Base-by-base conservation (phyloP, 2,797 vertebrate species). In the Acrocephalus scirpaceus region DNA sequence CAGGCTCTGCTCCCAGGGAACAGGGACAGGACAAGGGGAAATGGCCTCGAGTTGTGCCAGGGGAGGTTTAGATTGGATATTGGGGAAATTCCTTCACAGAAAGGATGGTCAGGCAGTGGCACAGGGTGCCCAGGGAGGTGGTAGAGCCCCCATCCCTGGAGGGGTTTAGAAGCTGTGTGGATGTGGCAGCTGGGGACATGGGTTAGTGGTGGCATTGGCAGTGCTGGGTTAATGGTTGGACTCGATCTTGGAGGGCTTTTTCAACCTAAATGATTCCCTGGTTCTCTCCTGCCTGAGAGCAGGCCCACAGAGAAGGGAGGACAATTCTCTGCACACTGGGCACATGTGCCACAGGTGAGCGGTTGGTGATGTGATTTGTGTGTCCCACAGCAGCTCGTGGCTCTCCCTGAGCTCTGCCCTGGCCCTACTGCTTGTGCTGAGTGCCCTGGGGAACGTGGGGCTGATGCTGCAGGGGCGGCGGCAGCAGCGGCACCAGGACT, bases 41-140 rank as follows among this genome's bases (percentile, higher is more conserved):
- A 65, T 0, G 0, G 20, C 45, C 25, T 20, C 5, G 3, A 2
- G 44, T 0, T 34, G n/a, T 16, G 29, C 21, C 40, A 47, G 40
- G 18, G 1, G 13, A 23, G 21, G 30, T 14, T 62, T 4, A 23
- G 13, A 0, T 20, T 78, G 60, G 40, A 20, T 47, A 6, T 4
- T 84, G 34, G 53, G 51, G 2, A 58, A 20, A 32, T 60, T 58
- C 4, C 66, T 77, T 72, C 38, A 4, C 1, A 1, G 58, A 3
- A 66, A 40, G 30, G 7, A 3, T 40, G 29, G 16, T 58, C 38
- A 51, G 58, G 29, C 17, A 6, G 0, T 64, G 50, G 51, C 58
- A 34, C 20, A 36, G 64, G 77, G 27, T 69, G 70, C 56, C 40
- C 42, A 38, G 57, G 27, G 20, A 4, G 36, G 36, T 36, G 36